Evolutionary conservation across 2,113 vertebrate species (phyloP).

Genomic region (Charadrius vociferus): DNA sequence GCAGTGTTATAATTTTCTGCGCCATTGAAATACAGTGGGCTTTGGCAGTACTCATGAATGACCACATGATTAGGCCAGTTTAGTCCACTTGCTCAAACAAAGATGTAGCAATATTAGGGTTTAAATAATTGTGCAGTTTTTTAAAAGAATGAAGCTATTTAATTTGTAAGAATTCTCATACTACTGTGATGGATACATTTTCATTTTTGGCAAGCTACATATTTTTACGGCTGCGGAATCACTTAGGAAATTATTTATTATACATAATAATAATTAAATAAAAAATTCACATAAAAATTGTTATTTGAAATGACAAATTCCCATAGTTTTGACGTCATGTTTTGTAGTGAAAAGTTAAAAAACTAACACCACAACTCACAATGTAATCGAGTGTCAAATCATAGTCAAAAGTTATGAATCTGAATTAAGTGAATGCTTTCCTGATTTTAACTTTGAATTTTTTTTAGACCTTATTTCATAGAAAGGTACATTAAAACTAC

Average conservation of each 20-base stretch:
- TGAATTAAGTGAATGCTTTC: neutral
- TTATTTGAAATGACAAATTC: neutral
- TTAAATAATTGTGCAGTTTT: neutral
- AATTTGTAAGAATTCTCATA: neutral
- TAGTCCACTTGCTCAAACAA: neutral
- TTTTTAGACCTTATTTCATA: neutral
- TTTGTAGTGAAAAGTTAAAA: neutral
- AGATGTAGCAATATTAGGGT: neutral
- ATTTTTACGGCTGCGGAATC: neutral
- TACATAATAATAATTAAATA: neutral
- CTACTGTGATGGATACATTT: neutral
- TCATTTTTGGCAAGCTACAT: neutral
- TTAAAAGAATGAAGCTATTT: neutral
- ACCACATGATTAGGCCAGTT: neutral
- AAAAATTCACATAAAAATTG: neutral
- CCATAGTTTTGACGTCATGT: neutral
- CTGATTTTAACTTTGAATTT: neutral
- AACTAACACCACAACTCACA: neutral
- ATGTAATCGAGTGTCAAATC: neutral
- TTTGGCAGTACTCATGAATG: neutral
- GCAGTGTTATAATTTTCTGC: neutral
- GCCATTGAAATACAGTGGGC: neutral
- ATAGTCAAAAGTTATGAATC: neutral
- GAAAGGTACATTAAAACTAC: neutral
- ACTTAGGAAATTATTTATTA: neutral